Conservation (phyloP, 1,140 invertebrate genomes). For the Bombus huntii region DNA sequence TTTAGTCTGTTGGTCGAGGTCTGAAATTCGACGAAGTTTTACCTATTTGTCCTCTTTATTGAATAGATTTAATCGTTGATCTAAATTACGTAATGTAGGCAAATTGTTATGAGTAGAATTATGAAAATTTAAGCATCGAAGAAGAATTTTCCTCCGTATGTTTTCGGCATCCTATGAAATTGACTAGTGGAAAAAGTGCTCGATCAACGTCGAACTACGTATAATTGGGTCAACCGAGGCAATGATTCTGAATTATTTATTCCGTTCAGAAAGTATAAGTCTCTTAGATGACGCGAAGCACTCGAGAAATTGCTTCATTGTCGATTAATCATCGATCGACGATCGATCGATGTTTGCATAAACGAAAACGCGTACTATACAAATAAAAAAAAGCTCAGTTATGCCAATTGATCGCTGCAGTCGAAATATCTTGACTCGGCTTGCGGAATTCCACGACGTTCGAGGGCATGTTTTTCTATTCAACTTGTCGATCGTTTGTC, state of each 20-base stretch:
- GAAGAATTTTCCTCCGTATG: background rate
- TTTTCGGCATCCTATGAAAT: background rate
- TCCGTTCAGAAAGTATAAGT: background rate
- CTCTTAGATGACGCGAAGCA: no score
- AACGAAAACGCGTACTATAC: background rate
- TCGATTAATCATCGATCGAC: slow-evolving; percentile 24
- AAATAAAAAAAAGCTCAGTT: slow-evolving; percentile 10
- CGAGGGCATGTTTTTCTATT: background rate
- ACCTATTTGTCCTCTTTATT: background rate
- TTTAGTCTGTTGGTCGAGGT: no score
- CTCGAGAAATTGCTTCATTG: slow-evolving; percentile 5
- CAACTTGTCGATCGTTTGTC: background rate
- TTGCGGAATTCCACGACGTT: background rate
- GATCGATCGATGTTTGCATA: background rate
- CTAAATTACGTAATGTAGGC: background rate
- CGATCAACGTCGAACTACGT: background rate
- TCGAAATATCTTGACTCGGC: background rate
- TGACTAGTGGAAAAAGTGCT: background rate
- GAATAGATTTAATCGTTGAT: background rate
- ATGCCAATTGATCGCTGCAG: background rate
- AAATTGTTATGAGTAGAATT: no score
- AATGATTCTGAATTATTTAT: slow-evolving; percentile 43
- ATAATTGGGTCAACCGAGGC: slow-evolving; percentile 31
- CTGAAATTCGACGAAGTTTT: background rate
- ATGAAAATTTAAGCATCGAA: background rate